Evolutionary conservation across 2,888 invertebrate genomes (phyloP).

Genomic region (Synanthedon tipuliformis): DNA sequence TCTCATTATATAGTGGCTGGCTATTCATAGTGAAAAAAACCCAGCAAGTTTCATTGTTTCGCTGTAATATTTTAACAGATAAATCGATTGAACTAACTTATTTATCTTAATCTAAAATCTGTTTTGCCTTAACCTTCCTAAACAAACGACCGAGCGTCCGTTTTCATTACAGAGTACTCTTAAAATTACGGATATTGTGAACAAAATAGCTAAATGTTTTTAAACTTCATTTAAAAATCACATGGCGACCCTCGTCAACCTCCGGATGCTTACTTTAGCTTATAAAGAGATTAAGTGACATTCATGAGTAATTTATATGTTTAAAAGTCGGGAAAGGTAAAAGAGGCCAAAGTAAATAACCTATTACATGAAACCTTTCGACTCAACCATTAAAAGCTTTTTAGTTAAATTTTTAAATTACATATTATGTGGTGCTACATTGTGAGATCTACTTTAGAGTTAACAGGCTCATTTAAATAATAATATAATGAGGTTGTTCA

Average conservation of each 20-base stretch:
- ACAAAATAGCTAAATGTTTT: slow-evolving; percentile 26
- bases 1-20: too few relatives aligned
- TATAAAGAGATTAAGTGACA: slow-evolving; percentile 21
- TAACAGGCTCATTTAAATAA: too few relatives aligned
- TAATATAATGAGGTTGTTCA: too few relatives aligned
- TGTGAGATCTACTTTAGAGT: too few relatives aligned
- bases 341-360: background rate
- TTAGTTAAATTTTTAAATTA: too few relatives aligned
- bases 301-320: slow-evolving; percentile 27
- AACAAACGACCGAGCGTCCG: background rate
- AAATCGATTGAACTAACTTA: too few relatives aligned
- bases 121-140: background rate
- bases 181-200: slow-evolving; percentile 14
- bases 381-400: too few relatives aligned
- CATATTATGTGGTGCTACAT: too few relatives aligned
- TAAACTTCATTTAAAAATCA: slow-evolving; percentile 35
- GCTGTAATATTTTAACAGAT: too few relatives aligned
- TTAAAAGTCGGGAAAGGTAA: slow-evolving; percentile 3
- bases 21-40: too few relatives aligned
- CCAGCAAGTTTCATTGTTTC: too few relatives aligned
- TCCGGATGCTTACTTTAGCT: slow-evolving; percentile 27
- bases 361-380: background rate
- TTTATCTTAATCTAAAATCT: too few relatives aligned
- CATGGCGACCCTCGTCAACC: slow-evolving; percentile 36
- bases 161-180: background rate